A percentile compares a stretch with the other conserved stretches of the same genome.
phyloP scores from a whole-genome alignment of 2,888 invertebrate species.

The Unio pictorum region DNA sequence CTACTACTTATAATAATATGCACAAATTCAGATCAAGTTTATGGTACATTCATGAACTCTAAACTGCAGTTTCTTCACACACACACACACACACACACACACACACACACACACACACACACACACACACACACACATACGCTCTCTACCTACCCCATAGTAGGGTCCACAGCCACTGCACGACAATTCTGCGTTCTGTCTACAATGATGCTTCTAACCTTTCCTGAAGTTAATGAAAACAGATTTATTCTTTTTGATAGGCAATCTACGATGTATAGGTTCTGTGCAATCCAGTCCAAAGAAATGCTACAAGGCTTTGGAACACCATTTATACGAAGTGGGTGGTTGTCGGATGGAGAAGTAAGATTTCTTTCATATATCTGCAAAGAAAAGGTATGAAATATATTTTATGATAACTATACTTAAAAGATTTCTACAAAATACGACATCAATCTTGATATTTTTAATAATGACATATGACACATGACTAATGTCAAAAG shows the following conservation, averaged over 20 bases:
- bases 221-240: conserved; percentile 88
- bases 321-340: conserved; percentile 39
- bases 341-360: conserved; percentile 11
- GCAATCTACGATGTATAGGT: conserved; percentile 94
- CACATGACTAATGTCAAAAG: too few relatives aligned
- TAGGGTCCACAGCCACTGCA: conserved; percentile 94
- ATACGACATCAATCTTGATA: too few relatives aligned
- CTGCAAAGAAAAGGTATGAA: conserved; percentile 17
- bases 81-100: too few relatives aligned
- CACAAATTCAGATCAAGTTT: too few relatives aligned
- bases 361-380: conserved; percentile 33
- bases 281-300: conserved; percentile 97
- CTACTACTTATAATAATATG: too few relatives aligned
- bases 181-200: conserved; percentile 92
- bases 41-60: too few relatives aligned
- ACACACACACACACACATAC: too few relatives aligned
- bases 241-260: conserved; percentile 95
- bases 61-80: too few relatives aligned
- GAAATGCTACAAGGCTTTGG: conserved; percentile 76
- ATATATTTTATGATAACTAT: too few relatives aligned
- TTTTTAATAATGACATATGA: too few relatives aligned
- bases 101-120: too few relatives aligned
- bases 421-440: too few relatives aligned
- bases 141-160: conserved; percentile 78
- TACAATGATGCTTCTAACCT: conserved; percentile 92